Evolutionary conservation across 1,140 invertebrate species (phyloP).

Genomic region (Heterodera carotae): DNA sequence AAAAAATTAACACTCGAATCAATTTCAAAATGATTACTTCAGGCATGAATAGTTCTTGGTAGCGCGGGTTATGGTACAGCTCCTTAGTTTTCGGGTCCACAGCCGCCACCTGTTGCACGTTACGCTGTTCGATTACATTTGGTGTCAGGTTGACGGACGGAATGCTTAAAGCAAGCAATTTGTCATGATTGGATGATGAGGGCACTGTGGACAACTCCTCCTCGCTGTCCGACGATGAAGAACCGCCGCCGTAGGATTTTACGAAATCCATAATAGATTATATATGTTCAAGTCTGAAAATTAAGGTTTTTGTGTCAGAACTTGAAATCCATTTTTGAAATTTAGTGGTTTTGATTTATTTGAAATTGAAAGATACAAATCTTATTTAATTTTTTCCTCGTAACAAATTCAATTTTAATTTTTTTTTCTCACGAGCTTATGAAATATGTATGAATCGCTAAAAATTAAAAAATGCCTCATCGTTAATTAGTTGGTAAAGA

Average conservation of each 20-base stretch:
- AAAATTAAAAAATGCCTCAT: no score
- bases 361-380: no score
- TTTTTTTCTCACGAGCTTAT: no score
- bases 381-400: no score
- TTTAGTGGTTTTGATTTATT: no score
- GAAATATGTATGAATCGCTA: no score
- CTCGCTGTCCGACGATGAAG: not conserved
- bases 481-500: no score
- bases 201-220: not conserved
- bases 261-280: not conserved
- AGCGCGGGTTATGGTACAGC: constrained; percentile 87
- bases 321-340: no score
- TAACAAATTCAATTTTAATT: no score
- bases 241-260: not conserved
- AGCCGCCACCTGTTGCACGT: constrained; percentile 50
- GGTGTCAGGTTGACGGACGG: constrained; percentile 37
- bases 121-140: constrained; percentile 35
- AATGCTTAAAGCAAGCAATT: not conserved
- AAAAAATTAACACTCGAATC: constrained; percentile 26
- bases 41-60: constrained; percentile 90
- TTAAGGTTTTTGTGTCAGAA: no score
- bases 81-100: constrained; percentile 78
- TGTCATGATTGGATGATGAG: not conserved
- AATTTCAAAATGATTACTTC: constrained; percentile 66
- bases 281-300: no score